Percentiles rank a stretch among this genome's conserved stretches.
phyloP scores from a whole-genome alignment of 2,113 vertebrate genomes.

The Brienomyrus longianalis region DNA sequence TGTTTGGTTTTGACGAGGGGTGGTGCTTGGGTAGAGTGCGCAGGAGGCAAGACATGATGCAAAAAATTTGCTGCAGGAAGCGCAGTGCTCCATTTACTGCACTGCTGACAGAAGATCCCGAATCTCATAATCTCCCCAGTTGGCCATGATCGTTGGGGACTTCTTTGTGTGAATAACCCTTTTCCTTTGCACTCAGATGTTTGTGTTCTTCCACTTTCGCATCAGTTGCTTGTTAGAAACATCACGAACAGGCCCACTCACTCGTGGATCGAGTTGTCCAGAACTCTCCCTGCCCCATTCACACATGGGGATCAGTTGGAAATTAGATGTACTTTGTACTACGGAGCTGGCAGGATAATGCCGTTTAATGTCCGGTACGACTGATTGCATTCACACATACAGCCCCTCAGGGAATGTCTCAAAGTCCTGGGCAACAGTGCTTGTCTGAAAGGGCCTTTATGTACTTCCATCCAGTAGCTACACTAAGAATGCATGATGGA shows the following conservation, averaged over 20 bases:
- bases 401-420: not conserved
- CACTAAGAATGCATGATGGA: not conserved
- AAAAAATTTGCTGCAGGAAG: not conserved
- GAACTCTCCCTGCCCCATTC: not conserved
- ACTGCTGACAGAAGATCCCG: not conserved
- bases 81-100: not conserved
- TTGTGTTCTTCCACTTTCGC: no score
- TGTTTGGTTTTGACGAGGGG: not conserved
- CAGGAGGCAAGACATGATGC: not conserved
- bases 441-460: not conserved
- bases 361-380: not conserved
- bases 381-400: not conserved
- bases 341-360: not conserved
- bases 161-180: not conserved
- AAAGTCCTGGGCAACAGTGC: not conserved
- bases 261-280: no score
- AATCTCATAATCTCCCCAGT: not conserved
- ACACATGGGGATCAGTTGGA: not conserved
- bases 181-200: no score
- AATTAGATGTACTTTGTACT: not conserved
- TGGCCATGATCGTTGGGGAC: not conserved
- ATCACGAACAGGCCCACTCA: no score
- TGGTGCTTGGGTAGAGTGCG: no score
- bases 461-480: not conserved
- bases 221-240: no score